Conservation (phyloP, 2,888 invertebrate genomes). For the Galerucella calmariensis region DNA sequence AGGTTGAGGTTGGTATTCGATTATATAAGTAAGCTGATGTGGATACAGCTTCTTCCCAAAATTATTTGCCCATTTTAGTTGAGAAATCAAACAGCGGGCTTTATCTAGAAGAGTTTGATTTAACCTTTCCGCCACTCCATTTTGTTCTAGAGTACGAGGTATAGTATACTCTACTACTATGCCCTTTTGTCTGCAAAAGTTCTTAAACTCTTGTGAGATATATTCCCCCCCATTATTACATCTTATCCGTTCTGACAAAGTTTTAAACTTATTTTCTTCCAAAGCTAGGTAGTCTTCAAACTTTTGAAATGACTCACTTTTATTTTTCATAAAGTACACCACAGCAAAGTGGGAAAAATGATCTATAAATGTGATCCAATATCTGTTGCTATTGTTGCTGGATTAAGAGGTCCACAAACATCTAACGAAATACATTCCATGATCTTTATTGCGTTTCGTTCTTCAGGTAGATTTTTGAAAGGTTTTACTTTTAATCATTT, state of each 20-base stretch:
- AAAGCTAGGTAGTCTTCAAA: neutral
- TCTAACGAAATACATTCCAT: slow-evolving; percentile 35
- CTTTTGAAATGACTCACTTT: slow-evolving; percentile 29
- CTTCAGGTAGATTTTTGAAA: slow-evolving; percentile 3
- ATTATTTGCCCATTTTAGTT: too few relatives aligned
- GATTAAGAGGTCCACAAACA: slow-evolving; percentile 55
- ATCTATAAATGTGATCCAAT: slow-evolving; percentile 57
- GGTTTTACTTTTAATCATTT: neutral
- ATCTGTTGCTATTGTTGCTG: slow-evolving; percentile 53
- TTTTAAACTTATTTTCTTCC: neutral
- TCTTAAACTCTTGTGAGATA: too few relatives aligned
- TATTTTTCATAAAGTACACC: slow-evolving; percentile 48
- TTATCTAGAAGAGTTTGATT: too few relatives aligned
- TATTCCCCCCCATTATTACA: too few relatives aligned
- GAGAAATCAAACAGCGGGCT: too few relatives aligned
- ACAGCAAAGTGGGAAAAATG: slow-evolving; percentile 57
- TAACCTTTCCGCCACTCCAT: too few relatives aligned
- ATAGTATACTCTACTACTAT: too few relatives aligned
- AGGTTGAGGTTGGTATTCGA: too few relatives aligned
- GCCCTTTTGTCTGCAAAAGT: too few relatives aligned
- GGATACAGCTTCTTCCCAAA: too few relatives aligned
- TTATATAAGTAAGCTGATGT: too few relatives aligned
- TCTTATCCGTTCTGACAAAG: neutral
- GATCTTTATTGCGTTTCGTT: slow-evolving; percentile 1
- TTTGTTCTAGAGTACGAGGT: too few relatives aligned